Base-by-base conservation (phyloP, 1,140 invertebrate species). In the Drosophila santomea region DNA sequence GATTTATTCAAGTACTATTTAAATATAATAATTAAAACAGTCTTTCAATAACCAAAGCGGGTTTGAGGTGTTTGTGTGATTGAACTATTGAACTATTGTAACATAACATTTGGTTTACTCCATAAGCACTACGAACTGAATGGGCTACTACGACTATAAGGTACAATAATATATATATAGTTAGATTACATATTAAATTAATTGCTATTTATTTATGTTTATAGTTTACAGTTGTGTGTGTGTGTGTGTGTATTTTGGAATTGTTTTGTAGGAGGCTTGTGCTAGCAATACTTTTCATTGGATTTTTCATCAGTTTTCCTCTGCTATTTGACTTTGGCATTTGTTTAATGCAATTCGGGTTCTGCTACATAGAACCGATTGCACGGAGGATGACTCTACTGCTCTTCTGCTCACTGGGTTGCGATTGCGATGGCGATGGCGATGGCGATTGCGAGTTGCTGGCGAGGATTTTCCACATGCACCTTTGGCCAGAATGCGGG, bases 11-110 rank as follows among this genome's bases (percentile, higher is more conserved):
- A 51, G 51, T 54, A 61, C 54, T 61, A 62, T 60, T 52, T 54
- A 58, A 69, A 48, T 56, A 51, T 57, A 69, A 50, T 54, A 74
- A 41, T 58, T 50, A 48, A 69, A 81, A 86, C 83, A 88, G 82
- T 86, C 82, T 86, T 86, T 81, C 56, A 59, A 76, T 88, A 76
- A 88, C 83, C 82, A 50, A 60, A 72, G 17, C 36, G 62, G 76
- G 76, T 75, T 50, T 83, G 80, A 83, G 80, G 81, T 84, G 77
- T 84, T 75, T 74, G 51, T 57, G 67, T 20, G 20, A 20, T 20
- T 20, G 20, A 20, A 20, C 20, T 20, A 71, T 71, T 71, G 51
- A 69, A 25, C 67, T 71, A 71, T 71, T 67, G 64, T 69, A 71
- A 71, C 64, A 71, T 71, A 71, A 71, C 67, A 71, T 71, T 71